Base-by-base conservation (phyloP, 2,888 invertebrate species). In the Lamellibrachia satsuma region DNA sequence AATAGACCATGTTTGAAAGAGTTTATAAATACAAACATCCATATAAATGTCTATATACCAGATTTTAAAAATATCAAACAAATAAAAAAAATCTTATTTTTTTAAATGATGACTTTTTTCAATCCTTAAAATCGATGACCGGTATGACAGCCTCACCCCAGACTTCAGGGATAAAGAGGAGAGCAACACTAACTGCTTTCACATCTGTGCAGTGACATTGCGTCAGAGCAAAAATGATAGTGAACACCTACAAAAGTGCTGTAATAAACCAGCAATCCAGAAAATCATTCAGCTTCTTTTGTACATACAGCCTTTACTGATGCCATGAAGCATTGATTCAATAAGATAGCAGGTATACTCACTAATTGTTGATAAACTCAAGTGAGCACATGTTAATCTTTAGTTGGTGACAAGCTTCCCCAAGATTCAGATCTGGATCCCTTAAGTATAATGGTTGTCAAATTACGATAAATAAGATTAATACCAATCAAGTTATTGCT, bases 401-500 rank as follows among this genome's bases (percentile, higher is more conserved):
- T 22, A 75, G n/a, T 15, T 3, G 22, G 3, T n/a, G 75, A 6
- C 75, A 22, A 75, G 75, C 22, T 22, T 4, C 22, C 22, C 75
- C 75, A 75, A 75, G 75, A 75, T 75, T 75, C 75, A n/a, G 22
- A 3, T n/a, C 75, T 57, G 57, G 8, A 3, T 2, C 2, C 11
- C 8, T 1, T 15, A 75, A 15, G 75, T 22, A 6, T 75, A 6
- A 22, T 75, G 22, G 75, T 75, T 75, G 22, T 75, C 22, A 75
- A 75, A 75, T 6, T 2, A n/a, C n/a, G 75, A 6, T 22, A 75
- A 22, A 22, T 75, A 75, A 75, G 15, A 75, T 11, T 22, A 55
- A 75, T 75, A 75, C 22, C 22, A 75, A 75, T 75, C n/a, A n/a
- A 75, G 75, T 75, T 75, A 75, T 75, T 75, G 75, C 75, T 75